Evolutionary conservation across 2,113 vertebrate genomes (phyloP).

Genomic region (Chionodraco myersi): DNA sequence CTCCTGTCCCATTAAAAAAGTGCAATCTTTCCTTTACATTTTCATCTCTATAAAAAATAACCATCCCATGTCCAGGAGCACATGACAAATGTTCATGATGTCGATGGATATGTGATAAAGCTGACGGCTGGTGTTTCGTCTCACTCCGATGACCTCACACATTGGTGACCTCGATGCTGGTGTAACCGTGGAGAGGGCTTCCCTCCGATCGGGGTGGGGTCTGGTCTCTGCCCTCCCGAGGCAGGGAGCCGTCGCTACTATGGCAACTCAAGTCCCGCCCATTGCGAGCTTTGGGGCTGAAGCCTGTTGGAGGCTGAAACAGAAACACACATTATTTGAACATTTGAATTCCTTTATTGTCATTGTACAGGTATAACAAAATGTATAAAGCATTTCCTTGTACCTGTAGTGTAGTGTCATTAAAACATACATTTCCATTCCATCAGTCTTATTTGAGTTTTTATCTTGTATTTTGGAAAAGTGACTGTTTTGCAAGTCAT

Average conservation of each 20-base stretch:
- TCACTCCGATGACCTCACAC: conserved; percentile 74
- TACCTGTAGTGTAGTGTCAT: neutral
- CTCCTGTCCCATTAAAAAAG: conserved; percentile 56
- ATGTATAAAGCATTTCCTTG: no score
- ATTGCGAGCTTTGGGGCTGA: conserved; percentile 83
- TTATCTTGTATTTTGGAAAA: neutral
- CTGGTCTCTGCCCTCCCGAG: conserved; percentile 79
- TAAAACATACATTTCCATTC: neutral
- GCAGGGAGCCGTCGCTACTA: conserved; percentile 83
- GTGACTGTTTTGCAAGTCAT: no score
- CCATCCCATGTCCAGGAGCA: conserved; percentile 20
- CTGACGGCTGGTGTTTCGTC: conserved; percentile 9
- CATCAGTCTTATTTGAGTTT: neutral
- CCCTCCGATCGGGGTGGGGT: conserved; percentile 74
- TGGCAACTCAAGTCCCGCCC: conserved; percentile 84
- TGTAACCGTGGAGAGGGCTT: conserved; percentile 80
- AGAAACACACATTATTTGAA: conserved; percentile 15
- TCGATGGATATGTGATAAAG: neutral
- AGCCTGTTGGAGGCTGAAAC: conserved; percentile 86
- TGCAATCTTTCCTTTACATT: conserved; percentile 60
- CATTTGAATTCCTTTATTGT: no score
- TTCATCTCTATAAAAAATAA: conserved; percentile 45
- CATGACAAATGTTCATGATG: conserved; percentile 28
- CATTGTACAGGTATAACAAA: no score
- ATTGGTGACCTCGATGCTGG: conserved; percentile 86